Conservation (phyloP, 2,888 invertebrate species). For the Parapristionchus giblindavisi region DNA sequence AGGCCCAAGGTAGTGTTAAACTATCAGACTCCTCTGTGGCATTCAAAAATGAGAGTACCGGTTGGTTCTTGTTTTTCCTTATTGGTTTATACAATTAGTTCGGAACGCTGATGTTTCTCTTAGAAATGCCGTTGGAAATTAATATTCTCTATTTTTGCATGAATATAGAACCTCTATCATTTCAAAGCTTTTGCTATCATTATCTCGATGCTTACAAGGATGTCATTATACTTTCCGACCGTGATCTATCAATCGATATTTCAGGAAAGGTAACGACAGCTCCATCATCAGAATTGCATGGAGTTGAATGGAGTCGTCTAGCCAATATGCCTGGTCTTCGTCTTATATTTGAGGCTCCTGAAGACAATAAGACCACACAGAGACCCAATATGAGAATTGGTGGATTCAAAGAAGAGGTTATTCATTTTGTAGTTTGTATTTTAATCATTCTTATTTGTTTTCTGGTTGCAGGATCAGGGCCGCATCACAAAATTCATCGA, state of each 20-base stretch:
- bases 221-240: no score
- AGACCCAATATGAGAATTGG: slow-evolving; percentile 89
- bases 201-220: neutral
- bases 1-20: slow-evolving; percentile 91
- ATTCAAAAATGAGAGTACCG: slow-evolving; percentile 94
- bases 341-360: slow-evolving; percentile 81
- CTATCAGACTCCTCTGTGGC: slow-evolving; percentile 88
- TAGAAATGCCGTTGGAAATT: no score
- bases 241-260: neutral
- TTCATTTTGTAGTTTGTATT: slow-evolving; percentile 1
- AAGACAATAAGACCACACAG: slow-evolving; percentile 67
- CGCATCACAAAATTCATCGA: slow-evolving; percentile 89
- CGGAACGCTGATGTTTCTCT: no score
- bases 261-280: slow-evolving; percentile 72
- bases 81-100: neutral
- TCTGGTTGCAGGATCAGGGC: slow-evolving; percentile 81
- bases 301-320: slow-evolving; percentile 90
- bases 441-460: neutral
- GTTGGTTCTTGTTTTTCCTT: slow-evolving; percentile 73
- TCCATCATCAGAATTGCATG: slow-evolving; percentile 83
- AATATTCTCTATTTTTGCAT: neutral
- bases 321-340: slow-evolving; percentile 89
- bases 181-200: neutral
- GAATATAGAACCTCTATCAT: neutral
- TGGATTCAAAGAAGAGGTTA: slow-evolving; percentile 82